Evolutionary conservation across 2,113 vertebrate genomes (phyloP), one percentile per base, ranked within the genome.

Genomic region (Calypte anna): DNA sequence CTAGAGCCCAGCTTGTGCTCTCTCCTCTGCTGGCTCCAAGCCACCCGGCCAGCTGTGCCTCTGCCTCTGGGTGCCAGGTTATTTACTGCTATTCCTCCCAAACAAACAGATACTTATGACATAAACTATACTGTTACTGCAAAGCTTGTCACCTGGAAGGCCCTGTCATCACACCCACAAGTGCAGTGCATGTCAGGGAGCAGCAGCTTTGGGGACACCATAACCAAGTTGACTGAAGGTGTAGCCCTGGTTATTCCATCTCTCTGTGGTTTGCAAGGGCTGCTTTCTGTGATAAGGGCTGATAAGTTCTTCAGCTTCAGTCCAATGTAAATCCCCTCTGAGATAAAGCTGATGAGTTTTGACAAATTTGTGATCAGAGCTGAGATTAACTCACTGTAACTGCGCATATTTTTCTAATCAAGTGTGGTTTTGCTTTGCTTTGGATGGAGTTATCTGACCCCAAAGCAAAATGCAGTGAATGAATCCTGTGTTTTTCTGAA

Each of bases 281-380:
- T 90, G 63, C 58, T 89, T 88, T 93, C 73, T 92, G 8, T 76
- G 77, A 48, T 33, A 94, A 61, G 28, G 62, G 18, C 84, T 84
- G 83, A 89, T 88, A 90, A 77, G 18, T 79, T 94, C 57, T 73
- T 82, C 58, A 77, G 36, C 21, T 79, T 94, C 88, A 84, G 62
- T 62, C 33, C 93, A 46, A 59, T 17, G 51, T 75, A 87, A 92
- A 63, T 95, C 73, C 68, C 27, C 88, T 58, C 62, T 72, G 59
- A 94, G 68, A 36, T 82, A 76, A 88, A 96, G 80, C 66, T 79
- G 38, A 53, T 46, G 50, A 38, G 36, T 84, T 96, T 92, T 61
- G 91, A 72, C 21, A 94, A 81, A 74, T 82, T 58, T 91, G 81
- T 89, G 59, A 93, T 91, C 55, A 73, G 82, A 93, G 36, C 62